These are phyloP conservation scores for Sandelia bainsii DNA, from an alignment of 2,797 vertebrate species.

Conservation along the genomic window DNA sequence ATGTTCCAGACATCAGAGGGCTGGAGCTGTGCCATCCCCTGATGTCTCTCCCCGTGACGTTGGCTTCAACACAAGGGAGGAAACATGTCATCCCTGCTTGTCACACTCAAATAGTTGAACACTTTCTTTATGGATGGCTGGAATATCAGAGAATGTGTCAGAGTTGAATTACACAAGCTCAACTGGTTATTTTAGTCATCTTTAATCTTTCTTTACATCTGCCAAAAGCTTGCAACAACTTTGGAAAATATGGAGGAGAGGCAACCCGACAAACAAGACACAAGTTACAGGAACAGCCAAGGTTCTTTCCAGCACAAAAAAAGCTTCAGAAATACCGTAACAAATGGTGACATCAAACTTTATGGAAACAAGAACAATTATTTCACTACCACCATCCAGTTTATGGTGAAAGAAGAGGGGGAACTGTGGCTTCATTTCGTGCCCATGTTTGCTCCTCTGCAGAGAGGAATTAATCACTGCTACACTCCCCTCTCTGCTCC, in stretches of 20 bases:
- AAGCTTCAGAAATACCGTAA: neutral
- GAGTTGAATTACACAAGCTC: slow-evolving; percentile 42
- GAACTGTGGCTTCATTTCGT: slow-evolving; percentile 15
- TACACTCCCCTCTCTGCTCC: slow-evolving; percentile 26
- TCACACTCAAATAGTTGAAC: slow-evolving; percentile 37
- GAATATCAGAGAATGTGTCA: slow-evolving; percentile 38
- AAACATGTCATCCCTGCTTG: slow-evolving; percentile 40
- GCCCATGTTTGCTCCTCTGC: slow-evolving; percentile 41
- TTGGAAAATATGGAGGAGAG: slow-evolving; percentile 23
- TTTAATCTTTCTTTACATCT: slow-evolving; percentile 21
- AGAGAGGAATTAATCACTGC: slow-evolving; percentile 17
- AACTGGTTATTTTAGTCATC: slow-evolving; percentile 40
- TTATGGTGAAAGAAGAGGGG: slow-evolving; percentile 3
- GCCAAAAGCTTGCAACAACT: slow-evolving; percentile 28
- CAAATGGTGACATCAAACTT: neutral
- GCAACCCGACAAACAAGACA: slow-evolving; percentile 4
- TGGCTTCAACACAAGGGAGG: slow-evolving; percentile 48
- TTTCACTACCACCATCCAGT: neutral
- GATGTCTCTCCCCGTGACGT: slow-evolving; percentile 30
- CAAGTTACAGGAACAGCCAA: neutral
- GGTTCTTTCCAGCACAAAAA: neutral
- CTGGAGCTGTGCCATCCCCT: slow-evolving; percentile 11
- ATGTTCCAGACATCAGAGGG: slow-evolving; percentile 37
- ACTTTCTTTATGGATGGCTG: slow-evolving; percentile 43
- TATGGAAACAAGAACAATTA: neutral